Evolutionary conservation across 30 jellyfish, hydroid and myxozoan genomes (phyloP).

Genomic region (Aurelia aurita complex sp. Pacific): DNA sequence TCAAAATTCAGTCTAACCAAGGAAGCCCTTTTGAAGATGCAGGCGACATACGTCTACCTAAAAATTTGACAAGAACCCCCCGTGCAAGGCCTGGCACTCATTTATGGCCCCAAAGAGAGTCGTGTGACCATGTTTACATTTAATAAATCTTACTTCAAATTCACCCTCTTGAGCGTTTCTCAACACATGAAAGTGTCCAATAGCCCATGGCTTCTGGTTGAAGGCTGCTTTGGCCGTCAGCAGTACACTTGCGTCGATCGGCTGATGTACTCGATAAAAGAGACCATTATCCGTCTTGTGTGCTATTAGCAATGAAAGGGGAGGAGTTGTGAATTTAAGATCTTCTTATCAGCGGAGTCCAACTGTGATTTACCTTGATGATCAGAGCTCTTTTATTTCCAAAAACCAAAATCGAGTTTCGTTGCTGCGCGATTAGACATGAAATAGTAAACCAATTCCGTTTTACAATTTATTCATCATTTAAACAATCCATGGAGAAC

Average conservation of each 20-base stretch:
- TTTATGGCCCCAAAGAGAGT: too few relatives aligned
- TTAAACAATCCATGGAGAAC: neutral
- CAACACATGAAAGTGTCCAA: too few relatives aligned
- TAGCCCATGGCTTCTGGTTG: too few relatives aligned
- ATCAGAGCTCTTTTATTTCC: conserved; percentile 24
- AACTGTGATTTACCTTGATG: conserved; percentile 46
- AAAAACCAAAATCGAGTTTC: conserved; percentile 27
- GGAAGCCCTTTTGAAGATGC: too few relatives aligned
- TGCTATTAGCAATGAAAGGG: conserved; percentile 52
- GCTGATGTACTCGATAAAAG: conserved; percentile 18
- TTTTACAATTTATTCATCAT: neutral
- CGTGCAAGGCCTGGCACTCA: too few relatives aligned
- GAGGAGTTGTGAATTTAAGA: conserved; percentile 47
- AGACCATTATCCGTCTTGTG: conserved; percentile 51
- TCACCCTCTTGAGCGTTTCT: too few relatives aligned
- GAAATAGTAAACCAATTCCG: neutral
- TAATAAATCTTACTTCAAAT: too few relatives aligned
- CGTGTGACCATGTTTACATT: too few relatives aligned
- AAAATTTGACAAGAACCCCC: too few relatives aligned
- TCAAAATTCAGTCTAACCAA: too few relatives aligned
- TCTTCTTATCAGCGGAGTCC: conserved; percentile 48
- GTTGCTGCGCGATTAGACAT: neutral
- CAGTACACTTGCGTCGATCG: conserved; percentile 6
- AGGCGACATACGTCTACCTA: too few relatives aligned
- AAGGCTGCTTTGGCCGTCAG: too few relatives aligned